These are phyloP conservation scores for Hemiscyllium ocellatum DNA, from an alignment of 2,113 vertebrate genomes.

Conservation along the genomic window DNA sequence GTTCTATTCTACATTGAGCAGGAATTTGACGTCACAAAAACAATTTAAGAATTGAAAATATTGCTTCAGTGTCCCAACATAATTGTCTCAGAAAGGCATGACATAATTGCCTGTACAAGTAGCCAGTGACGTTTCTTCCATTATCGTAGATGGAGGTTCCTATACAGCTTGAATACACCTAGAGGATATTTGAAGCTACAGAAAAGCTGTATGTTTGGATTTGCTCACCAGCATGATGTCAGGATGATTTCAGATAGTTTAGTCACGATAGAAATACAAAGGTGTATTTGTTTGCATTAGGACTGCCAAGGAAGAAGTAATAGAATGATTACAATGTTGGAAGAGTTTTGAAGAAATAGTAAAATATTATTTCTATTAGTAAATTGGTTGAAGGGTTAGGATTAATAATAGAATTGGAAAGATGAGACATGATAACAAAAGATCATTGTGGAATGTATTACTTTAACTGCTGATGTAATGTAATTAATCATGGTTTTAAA, in stretches of 20 bases:
- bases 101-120: not conserved
- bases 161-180: not conserved
- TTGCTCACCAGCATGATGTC: not conserved
- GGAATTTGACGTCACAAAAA: not conserved
- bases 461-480: not conserved
- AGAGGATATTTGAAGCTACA: not conserved
- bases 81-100: no score
- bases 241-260: not conserved
- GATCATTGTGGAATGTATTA: not conserved
- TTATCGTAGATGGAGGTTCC: not conserved
- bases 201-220: not conserved
- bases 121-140: not conserved
- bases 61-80: no score
- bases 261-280: not conserved
- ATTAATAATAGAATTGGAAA: not conserved
- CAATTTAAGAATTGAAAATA: not conserved
- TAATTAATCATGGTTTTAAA: not conserved
- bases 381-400: not conserved
- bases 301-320: not conserved
- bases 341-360: not conserved
- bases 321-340: not conserved
- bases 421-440: not conserved
- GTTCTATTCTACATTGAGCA: not conserved
- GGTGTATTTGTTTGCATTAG: not conserved
- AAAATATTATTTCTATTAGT: not conserved